phyloP scores from a whole-genome alignment of 2,888 invertebrate genomes.

The Steinernema carpocapsae region DNA sequence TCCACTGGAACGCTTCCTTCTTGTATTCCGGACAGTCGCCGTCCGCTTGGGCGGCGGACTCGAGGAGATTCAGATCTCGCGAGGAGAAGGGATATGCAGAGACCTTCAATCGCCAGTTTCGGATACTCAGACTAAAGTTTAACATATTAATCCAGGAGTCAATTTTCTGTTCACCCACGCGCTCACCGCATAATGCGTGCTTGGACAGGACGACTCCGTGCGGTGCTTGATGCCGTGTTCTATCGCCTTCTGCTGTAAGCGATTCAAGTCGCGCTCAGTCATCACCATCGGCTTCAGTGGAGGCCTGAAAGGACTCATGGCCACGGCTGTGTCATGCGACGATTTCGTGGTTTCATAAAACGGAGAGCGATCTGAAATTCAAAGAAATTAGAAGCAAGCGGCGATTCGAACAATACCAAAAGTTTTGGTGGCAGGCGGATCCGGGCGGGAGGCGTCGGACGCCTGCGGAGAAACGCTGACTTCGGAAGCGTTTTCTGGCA shows the following conservation, averaged over 20 bases:
- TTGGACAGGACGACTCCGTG: too few relatives aligned
- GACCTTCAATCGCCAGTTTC: background rate
- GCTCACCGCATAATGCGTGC: too few relatives aligned
- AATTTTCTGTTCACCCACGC: background rate
- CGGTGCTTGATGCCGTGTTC: background rate
- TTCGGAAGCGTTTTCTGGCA: too few relatives aligned
- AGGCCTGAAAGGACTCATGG: too few relatives aligned
- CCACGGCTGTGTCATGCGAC: background rate
- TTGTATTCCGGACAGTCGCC: background rate
- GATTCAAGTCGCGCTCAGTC: background rate
- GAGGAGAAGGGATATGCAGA: background rate
- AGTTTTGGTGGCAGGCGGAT: too few relatives aligned
- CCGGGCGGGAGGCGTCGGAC: too few relatives aligned
- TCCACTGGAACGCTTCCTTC: constrained; percentile 7
- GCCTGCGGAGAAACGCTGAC: too few relatives aligned
- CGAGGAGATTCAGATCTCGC: background rate
- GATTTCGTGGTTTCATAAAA: background rate
- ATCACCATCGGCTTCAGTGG: constrained; percentile 14
- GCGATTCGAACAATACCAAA: too few relatives aligned
- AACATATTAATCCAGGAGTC: background rate
- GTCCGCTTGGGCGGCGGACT: background rate
- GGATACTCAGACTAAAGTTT: background rate
- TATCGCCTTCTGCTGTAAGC: background rate
- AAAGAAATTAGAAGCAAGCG: background rate
- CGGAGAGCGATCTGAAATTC: background rate